Percentiles rank a stretch among this genome's conserved stretches.
phyloP scores from a whole-genome alignment of 2,797 vertebrate species.

The Chrysocyon brachyurus region DNA sequence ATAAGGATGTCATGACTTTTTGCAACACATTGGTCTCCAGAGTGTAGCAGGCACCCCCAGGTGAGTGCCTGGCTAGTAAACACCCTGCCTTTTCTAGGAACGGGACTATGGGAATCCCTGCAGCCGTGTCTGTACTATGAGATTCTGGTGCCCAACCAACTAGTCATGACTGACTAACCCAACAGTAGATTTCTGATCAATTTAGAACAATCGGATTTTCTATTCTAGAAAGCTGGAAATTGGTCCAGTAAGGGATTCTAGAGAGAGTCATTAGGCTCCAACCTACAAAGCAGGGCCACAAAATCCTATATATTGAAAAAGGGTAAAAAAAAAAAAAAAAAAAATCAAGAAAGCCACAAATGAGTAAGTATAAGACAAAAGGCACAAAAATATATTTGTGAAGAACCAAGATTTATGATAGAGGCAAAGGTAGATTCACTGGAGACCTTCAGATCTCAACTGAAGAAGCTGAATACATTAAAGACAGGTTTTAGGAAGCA shows the following conservation, averaged over 20 bases:
- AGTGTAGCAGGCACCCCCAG: not conserved
- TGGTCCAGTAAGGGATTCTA: not conserved
- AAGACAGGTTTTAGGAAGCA: not conserved
- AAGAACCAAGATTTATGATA: not conserved
- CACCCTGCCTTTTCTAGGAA: not conserved
- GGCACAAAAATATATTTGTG: not conserved
- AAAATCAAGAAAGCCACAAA: not conserved
- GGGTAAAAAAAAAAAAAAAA: not conserved
- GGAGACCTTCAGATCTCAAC: not conserved
- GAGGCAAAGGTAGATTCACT: not conserved
- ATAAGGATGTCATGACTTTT: not conserved
- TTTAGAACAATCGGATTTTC: not conserved
- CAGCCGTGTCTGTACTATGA: not conserved
- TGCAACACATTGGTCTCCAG: not conserved
- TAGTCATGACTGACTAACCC: not conserved
- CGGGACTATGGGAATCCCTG: too few species aligned
- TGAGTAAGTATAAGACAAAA: not conserved
- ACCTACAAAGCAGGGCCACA: not conserved
- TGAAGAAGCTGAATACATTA: not conserved
- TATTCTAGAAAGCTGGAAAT: not conserved
- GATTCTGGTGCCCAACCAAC: not conserved
- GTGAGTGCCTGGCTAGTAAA: not conserved
- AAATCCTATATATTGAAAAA: not conserved
- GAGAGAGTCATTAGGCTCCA: not conserved
- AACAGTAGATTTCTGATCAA: not conserved